Evolutionary conservation across 2,888 invertebrate species (phyloP), one percentile per base, ranked within the genome.

Genomic region (Melieria omissa): DNA sequence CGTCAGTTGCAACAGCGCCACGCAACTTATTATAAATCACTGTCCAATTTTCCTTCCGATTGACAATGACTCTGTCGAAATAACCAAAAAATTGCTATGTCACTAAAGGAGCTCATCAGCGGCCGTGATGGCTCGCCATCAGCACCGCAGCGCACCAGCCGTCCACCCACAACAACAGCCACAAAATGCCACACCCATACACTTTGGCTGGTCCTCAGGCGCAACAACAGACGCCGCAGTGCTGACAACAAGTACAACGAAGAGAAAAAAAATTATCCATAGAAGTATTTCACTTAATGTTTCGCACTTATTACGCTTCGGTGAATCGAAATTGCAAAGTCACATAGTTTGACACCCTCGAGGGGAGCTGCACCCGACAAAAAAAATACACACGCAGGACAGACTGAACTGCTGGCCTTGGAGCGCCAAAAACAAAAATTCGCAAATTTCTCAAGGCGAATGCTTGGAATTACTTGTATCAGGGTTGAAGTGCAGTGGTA

Each of bases 271-370:
- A 10, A 1, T 0, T 12, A 47, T 14, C 8, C 10, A 62, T 60
- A 57, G 74, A 71, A 71, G 73, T 70, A 75, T 74, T 76, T 76
- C 55, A 73, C 74, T 76, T 76, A 74, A 72, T 75, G 69, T 74
- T 77, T 77, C 72, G 73, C 77, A 78, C 78, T 78, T 79, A 78
- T 75, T 77, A 74, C 78, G 77, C 76, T 78, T 76, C 75, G 75
- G 63, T 76, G 74, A 78, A 76, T 77, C 49, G 66, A 78, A 78
- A 78, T 77, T 78, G 78, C 79, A 75, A 76, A 79, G 78, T 79
- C 78, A 79, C 76, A 78, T 78, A 78, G 76, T 78, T 77, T 75
- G 74, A 78, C 77, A 78, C 77, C 77, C 77, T 72, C 73, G 29
- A 29, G 29, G 29, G 29, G 29, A 29, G 29, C 29, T 29, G 29